phyloP scores from a whole-genome alignment of 2,797 vertebrate species.

The Geotrypetes seraphini region DNA sequence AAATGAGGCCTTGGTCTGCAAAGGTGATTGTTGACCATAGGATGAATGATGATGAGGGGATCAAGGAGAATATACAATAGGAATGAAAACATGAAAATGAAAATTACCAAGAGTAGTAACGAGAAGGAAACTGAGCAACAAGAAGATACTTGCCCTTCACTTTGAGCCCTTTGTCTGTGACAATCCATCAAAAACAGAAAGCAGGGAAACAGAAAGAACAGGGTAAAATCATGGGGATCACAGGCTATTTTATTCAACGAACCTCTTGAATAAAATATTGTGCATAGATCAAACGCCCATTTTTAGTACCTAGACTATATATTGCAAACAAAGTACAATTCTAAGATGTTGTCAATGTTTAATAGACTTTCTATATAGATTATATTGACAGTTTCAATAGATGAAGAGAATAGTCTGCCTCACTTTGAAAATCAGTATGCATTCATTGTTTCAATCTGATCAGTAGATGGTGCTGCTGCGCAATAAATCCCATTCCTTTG shows the following conservation, averaged over 20 bases:
- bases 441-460: conserved; percentile 19
- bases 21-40: conserved; percentile 10
- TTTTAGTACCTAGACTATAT: too few species aligned
- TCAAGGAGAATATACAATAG: conserved; percentile 47
- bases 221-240: conserved; percentile 88
- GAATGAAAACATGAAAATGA: conserved; percentile 36
- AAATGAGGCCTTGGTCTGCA: too few species aligned
- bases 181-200: conserved; percentile 68
- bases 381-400: too few species aligned
- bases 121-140: conserved; percentile 57
- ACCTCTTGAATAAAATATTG: conserved; percentile 98
- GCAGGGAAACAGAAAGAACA: conserved; percentile 71
- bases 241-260: conserved; percentile 97
- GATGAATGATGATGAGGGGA: conserved; percentile 35
- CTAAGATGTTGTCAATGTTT: too few species aligned
- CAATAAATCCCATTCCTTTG: too few species aligned
- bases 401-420: too few species aligned
- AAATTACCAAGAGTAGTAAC: conserved; percentile 43
- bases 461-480: too few species aligned
- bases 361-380: too few species aligned
- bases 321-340: too few species aligned
- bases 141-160: conserved; percentile 84
- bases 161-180: conserved; percentile 50
- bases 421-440: conserved; percentile 36
- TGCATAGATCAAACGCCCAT: conserved; percentile 59